phyloP scores from a whole-genome alignment of 2,797 vertebrate species.

The Leucoraja ocellata region DNA sequence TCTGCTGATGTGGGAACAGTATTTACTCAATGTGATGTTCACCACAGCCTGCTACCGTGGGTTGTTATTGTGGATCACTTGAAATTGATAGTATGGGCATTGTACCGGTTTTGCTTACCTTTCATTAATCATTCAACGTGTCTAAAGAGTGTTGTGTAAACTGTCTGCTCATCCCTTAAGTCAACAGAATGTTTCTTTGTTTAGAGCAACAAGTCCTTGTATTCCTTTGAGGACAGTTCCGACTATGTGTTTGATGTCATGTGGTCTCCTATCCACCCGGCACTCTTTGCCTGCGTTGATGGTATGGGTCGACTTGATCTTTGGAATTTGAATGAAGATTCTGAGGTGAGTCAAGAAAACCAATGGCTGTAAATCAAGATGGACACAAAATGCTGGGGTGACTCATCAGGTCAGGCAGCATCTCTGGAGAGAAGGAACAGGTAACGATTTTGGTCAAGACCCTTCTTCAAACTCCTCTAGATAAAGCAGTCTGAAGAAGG shows the following conservation, averaged over 20 bases:
- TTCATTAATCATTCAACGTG: not conserved
- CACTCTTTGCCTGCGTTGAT: slow-evolving; percentile 92
- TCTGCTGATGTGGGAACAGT: not conserved
- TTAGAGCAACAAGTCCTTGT: slow-evolving; percentile 91
- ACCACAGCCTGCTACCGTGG: not conserved
- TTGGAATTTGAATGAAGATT: slow-evolving; percentile 96
- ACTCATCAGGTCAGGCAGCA: too few relatives aligned
- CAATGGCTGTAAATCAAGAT: not conserved
- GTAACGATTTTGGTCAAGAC: too few relatives aligned
- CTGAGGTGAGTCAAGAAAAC: slow-evolving; percentile 66
- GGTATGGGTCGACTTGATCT: slow-evolving; percentile 87
- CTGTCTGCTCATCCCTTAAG: not conserved
- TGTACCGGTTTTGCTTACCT: not conserved
- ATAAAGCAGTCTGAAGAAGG: too few relatives aligned
- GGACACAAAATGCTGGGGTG: too few relatives aligned
- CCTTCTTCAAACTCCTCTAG: too few relatives aligned
- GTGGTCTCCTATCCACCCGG: slow-evolving; percentile 93
- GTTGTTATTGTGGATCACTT: not conserved
- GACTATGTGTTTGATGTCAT: slow-evolving; percentile 97
- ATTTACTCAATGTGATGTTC: not conserved
- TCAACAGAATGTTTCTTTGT: slow-evolving; percentile 40
- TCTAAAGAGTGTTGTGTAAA: not conserved
- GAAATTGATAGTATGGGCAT: not conserved
- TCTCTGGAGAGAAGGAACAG: too few relatives aligned
- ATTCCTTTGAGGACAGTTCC: slow-evolving; percentile 93